A percentile compares a stretch with the other conserved stretches of the same genome.
Conservation (phyloP, 2,797 vertebrate species). For the Sphenopsis melanotis region DNA sequence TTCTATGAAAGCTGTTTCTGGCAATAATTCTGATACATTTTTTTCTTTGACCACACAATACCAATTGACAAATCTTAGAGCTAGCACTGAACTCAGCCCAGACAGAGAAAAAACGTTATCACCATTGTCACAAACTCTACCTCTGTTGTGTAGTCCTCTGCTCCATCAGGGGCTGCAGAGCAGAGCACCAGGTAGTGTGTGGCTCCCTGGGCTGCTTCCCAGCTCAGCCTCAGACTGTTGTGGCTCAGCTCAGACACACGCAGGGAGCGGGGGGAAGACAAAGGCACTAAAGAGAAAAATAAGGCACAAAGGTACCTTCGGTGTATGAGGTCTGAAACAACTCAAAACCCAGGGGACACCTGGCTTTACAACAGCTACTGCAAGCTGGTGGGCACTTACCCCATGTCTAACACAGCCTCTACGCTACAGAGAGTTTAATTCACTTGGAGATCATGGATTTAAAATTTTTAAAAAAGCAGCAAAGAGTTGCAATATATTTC, state of each 20-base stretch:
- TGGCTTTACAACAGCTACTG: neutral
- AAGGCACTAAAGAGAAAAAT: slow-evolving; percentile 73
- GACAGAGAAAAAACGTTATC: neutral
- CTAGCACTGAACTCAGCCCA: neutral
- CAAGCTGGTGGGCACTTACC: neutral
- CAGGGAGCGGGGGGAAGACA: slow-evolving; percentile 79
- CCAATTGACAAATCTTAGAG: neutral
- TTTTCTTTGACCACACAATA: neutral
- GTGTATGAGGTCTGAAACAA: neutral
- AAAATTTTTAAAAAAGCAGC: rapidly evolving
- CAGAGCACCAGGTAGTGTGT: slow-evolving; percentile 87
- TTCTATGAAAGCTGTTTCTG: neutral
- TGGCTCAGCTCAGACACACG: slow-evolving; percentile 80
- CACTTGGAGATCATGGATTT: neutral
- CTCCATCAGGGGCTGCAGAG: neutral
- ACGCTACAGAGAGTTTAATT: neutral
- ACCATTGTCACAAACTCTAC: neutral
- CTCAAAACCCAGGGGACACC: neutral
- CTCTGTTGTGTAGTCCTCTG: slow-evolving; percentile 61
- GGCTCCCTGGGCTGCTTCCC: slow-evolving; percentile 81
- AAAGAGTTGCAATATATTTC: neutral
- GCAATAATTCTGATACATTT: neutral
- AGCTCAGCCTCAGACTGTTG: slow-evolving; percentile 81
- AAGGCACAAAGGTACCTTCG: neutral
- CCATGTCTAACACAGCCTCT: neutral